Conservation (phyloP, 2,113 vertebrate species). For the Antennarius striatus region DNA sequence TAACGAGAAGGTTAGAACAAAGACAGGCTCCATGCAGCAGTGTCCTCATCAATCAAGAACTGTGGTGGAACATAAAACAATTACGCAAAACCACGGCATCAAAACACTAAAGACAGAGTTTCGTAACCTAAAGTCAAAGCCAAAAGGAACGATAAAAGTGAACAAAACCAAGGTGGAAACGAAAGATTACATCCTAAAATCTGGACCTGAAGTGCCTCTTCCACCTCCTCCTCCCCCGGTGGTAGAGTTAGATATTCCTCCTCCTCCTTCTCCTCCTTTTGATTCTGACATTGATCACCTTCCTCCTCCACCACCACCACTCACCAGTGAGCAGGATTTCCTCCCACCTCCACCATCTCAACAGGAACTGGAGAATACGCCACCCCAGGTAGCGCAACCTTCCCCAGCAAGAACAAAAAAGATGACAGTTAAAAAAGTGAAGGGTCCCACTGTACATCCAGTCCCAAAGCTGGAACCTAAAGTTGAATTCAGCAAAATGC, state of each 20-base stretch:
- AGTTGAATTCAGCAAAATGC: slow-evolving; percentile 55
- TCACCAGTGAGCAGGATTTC: slow-evolving; percentile 66
- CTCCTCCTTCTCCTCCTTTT: slow-evolving; percentile 76
- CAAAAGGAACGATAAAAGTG: slow-evolving; percentile 64
- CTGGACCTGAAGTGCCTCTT: slow-evolving; percentile 82
- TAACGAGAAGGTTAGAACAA: slow-evolving; percentile 30
- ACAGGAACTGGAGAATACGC: slow-evolving; percentile 74
- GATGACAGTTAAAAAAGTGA: slow-evolving; percentile 75
- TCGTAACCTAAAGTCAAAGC: slow-evolving; percentile 71
- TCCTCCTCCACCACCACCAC: slow-evolving; percentile 68
- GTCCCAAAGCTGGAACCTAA: slow-evolving; percentile 79
- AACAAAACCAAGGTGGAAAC: slow-evolving; percentile 71
- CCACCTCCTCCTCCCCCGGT: slow-evolving; percentile 85
- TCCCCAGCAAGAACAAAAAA: slow-evolving; percentile 71
- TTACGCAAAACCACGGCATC: slow-evolving; percentile 76
- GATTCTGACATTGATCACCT: slow-evolving; percentile 75
- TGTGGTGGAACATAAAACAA: slow-evolving; percentile 75
- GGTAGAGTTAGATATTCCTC: slow-evolving; percentile 77
- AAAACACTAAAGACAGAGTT: slow-evolving; percentile 80
- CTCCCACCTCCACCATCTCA: slow-evolving; percentile 78
- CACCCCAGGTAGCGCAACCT: slow-evolving; percentile 47
- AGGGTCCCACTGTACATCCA: slow-evolving; percentile 66
- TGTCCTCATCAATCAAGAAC: slow-evolving; percentile 46
- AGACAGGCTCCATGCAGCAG: slow-evolving; percentile 43
- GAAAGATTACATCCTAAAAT: slow-evolving; percentile 69